phyloP scores from a whole-genome alignment of 2,797 vertebrate species.

The Macrochelys suwanniensis region DNA sequence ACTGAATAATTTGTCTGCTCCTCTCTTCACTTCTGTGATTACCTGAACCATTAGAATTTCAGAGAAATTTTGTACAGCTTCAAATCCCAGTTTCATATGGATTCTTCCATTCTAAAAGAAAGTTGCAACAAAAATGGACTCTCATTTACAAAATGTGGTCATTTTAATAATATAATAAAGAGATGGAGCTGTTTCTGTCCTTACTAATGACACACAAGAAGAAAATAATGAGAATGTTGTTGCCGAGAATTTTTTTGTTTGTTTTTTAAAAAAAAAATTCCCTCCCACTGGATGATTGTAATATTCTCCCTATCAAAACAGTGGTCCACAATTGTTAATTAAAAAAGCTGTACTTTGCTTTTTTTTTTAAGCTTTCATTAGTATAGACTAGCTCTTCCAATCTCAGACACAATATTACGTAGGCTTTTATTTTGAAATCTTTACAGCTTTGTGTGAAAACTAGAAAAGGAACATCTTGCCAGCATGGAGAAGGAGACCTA shows the following conservation, averaged over 20 bases:
- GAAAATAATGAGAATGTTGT: accelerated
- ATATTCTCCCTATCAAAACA: background rate
- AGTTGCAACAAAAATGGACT: background rate
- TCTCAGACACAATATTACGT: accelerated
- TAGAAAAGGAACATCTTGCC: background rate
- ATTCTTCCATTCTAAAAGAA: background rate
- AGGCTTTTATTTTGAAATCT: background rate
- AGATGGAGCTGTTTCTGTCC: background rate
- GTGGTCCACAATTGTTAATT: accelerated
- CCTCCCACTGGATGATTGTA: background rate
- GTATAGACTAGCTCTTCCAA: background rate
- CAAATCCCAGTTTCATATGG: accelerated
- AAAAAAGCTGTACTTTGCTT: background rate
- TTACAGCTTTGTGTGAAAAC: too few relatives aligned
- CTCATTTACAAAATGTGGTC: accelerated
- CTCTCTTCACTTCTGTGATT: background rate
- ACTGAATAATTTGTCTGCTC: accelerated
- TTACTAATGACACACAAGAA: background rate
- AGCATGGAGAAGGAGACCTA: background rate
- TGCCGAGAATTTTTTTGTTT: background rate
- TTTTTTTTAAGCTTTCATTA: background rate
- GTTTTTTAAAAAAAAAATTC: background rate
- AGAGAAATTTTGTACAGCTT: background rate
- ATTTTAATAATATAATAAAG: background rate
- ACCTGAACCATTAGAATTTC: background rate